A percentile compares a stretch with the other conserved stretches of the same genome.
Conservation (phyloP, 2,797 vertebrate species). For the Myiotriccus ornatus region DNA sequence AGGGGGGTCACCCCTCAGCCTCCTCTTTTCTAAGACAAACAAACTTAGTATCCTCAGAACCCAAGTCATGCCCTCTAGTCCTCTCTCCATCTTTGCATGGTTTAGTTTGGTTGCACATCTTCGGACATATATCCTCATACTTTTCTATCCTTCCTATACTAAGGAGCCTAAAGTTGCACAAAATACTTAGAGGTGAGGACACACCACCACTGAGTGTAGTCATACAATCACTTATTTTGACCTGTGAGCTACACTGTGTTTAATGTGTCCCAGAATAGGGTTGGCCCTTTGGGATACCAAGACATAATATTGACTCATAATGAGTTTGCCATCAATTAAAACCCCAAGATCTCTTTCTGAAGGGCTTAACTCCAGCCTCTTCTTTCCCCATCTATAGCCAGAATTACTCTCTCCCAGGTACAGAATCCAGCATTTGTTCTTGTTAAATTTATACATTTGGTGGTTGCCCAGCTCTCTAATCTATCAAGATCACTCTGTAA, state of each 20-base stretch:
- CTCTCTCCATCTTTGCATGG: background rate
- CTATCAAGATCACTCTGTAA: background rate
- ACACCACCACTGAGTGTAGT: accelerated
- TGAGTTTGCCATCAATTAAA: background rate
- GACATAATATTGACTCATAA: background rate
- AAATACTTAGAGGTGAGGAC: background rate
- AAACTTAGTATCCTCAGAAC: background rate
- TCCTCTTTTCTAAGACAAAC: background rate
- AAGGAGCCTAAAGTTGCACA: background rate
- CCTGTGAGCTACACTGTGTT: accelerated
- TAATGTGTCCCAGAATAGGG: background rate
- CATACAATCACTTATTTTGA: background rate
- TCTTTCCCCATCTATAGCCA: background rate
- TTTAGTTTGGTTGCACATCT: background rate
- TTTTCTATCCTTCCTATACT: background rate
- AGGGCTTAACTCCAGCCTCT: background rate
- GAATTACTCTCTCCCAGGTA: background rate
- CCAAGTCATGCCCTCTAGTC: background rate
- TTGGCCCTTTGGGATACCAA: background rate
- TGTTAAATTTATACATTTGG: background rate
- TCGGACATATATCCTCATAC: background rate
- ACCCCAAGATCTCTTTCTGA: background rate
- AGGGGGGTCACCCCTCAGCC: background rate
- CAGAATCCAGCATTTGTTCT: background rate
- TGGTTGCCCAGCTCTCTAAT: background rate